Base-by-base conservation (phyloP, 1,140 invertebrate genomes). In the Phymorhynchus buccinoides region DNA sequence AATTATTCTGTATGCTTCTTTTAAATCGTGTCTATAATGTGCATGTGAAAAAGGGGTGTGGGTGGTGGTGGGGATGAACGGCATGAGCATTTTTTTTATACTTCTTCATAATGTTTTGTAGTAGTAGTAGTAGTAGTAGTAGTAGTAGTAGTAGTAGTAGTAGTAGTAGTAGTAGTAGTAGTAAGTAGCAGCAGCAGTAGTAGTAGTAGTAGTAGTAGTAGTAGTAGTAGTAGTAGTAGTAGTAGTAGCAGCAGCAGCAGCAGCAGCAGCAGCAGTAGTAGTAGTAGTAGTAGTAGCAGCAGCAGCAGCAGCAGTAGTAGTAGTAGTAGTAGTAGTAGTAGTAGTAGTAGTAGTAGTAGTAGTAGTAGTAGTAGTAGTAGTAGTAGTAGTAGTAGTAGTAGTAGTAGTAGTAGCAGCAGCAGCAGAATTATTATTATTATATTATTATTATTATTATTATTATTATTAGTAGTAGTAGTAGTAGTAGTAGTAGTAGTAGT, bases 141-240 rank as follows among this genome's bases (percentile, higher is more conserved):
- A 66, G 56, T 66, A 66, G 56, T 66, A 66, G 56, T 66, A 66
- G 56, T 66, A 66, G 56, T 66, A 66, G 56, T 66, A 66, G 56
- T 66, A 66, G 56, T 66, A 66, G 56, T 66, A 66, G 56, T 66
- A n/a, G n/a, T n/a, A n/a, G n/a, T n/a, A n/a, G n/a, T n/a, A n/a
- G n/a, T n/a, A n/a, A n/a, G n/a, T n/a, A 66, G 56, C 30, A 66
- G 56, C 30, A 66, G 56, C 30, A 66, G 56, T 66, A 66, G 56
- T 66, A 18, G 56, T 66, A 18, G 56, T 66, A 18, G 56, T 66
- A 18, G 56, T 66, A 18, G 56, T 66, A 18, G 56, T 66, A 18
- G 56, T n/a, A 18, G 56, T 66, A 66, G 56, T 66, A 18, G 56
- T 66, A 66, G 56, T 18, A 66, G 56, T 66, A 66, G 56, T 66